These are phyloP conservation scores for Chrysemys picta DNA, from an alignment of 2,113 vertebrate species.

Conservation along the genomic window DNA sequence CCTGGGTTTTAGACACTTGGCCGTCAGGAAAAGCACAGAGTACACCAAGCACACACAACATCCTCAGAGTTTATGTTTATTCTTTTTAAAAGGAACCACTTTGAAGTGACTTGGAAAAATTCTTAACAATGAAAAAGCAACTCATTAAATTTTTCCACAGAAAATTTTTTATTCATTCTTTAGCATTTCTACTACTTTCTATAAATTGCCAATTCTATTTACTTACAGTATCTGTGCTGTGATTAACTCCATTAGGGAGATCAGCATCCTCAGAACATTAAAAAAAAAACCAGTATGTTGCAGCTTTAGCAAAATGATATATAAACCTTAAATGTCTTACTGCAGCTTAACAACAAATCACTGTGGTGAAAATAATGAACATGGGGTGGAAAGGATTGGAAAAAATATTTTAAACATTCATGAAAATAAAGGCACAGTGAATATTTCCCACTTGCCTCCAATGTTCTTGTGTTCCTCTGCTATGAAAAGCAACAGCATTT, in stretches of 20 bases:
- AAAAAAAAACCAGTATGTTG: background rate
- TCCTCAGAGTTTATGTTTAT: slow-evolving; percentile 56
- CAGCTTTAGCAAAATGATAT: background rate
- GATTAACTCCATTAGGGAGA: background rate
- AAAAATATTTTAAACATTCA: background rate
- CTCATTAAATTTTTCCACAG: background rate
- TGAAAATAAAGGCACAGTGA: background rate
- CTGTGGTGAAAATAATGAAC: background rate
- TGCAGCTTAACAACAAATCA: background rate
- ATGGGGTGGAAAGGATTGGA: background rate
- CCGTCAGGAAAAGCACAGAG: slow-evolving; percentile 55
- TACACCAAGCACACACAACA: slow-evolving; percentile 62
- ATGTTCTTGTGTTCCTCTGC: background rate
- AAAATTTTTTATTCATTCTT: background rate
- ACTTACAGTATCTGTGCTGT: background rate
- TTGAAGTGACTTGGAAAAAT: slow-evolving; percentile 51
- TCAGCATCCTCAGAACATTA: background rate
- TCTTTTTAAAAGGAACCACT: slow-evolving; percentile 51
- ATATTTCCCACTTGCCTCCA: background rate
- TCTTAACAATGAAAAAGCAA: slow-evolving; percentile 22
- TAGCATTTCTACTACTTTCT: background rate
- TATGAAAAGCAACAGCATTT: background rate
- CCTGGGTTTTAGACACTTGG: slow-evolving; percentile 48
- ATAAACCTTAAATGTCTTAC: background rate
- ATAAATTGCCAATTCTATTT: background rate